These are phyloP conservation scores for Thinocorus orbignyianus DNA, from an alignment of 2,113 vertebrate species.

Conservation along the genomic window DNA sequence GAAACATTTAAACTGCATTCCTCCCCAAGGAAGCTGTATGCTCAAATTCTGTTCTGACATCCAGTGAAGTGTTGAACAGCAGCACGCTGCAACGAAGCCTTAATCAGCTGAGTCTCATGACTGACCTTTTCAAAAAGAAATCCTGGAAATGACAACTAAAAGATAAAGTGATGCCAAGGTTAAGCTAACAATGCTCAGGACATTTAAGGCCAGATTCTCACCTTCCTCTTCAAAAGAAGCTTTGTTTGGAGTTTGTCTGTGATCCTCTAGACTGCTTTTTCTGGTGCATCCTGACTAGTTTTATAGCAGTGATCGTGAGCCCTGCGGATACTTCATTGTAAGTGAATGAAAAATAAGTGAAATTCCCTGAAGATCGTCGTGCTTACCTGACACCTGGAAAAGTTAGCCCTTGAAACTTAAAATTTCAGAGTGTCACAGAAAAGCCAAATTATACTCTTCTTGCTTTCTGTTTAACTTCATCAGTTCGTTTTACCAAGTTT, in stretches of 20 bases:
- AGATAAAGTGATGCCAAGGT: not conserved
- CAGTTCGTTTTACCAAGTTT: not conserved
- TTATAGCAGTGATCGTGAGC: too few species aligned
- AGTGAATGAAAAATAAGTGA: not conserved
- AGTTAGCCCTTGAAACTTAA: not conserved
- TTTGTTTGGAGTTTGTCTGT: not conserved
- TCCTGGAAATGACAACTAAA: not conserved
- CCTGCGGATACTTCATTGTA: not conserved
- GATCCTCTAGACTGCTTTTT: not conserved
- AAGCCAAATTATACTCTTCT: not conserved
- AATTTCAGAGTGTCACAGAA: not conserved
- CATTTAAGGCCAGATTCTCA: not conserved
- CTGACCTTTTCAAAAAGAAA: not conserved
- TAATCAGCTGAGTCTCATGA: not conserved
- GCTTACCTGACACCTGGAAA: not conserved
- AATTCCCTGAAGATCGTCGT: not conserved
- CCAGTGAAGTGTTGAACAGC: not conserved
- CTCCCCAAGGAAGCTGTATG: fast-evolving
- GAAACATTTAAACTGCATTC: not conserved
- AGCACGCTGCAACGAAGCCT: not conserved
- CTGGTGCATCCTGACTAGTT: not conserved
- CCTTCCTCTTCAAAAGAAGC: not conserved
- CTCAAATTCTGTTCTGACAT: not conserved
- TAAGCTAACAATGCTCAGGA: not conserved
- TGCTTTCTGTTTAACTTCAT: not conserved